Conservation (phyloP, 1,140 invertebrate genomes). For the Lepidostoma basale region DNA sequence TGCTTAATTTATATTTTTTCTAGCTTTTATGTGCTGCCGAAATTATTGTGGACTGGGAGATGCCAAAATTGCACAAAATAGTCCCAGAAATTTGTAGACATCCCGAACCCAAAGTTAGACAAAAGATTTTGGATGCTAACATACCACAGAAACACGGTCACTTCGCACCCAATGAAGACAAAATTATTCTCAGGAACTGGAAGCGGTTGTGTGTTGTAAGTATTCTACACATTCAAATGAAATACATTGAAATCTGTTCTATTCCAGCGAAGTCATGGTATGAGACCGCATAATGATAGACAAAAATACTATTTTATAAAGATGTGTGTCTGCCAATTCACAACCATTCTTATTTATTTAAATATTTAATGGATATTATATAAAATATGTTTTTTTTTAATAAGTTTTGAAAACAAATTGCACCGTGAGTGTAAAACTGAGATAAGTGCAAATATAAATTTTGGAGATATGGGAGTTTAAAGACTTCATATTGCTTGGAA, state of each 20-base stretch:
- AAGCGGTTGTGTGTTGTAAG: constrained; percentile 19
- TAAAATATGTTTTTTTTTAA: background rate
- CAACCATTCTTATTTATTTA: background rate
- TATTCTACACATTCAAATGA: background rate
- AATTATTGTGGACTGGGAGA: constrained; percentile 14
- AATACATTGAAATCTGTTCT: background rate
- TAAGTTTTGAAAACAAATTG: background rate
- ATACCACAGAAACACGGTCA: constrained; percentile 21
- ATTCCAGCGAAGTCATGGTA: background rate
- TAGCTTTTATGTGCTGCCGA: background rate
- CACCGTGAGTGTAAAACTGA: no score
- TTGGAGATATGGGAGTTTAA: no score
- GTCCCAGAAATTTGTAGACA: background rate
- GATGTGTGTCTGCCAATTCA: background rate
- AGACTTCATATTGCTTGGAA: no score
- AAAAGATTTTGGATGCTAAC: constrained; percentile 18
- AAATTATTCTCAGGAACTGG: constrained; percentile 36
- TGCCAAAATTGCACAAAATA: constrained; percentile 30
- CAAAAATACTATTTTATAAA: no score
- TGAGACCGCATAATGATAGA: no score
- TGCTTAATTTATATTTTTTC: no score
- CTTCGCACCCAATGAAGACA: constrained; percentile 35
- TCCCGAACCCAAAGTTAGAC: constrained; percentile 11
- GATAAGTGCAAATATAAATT: no score
- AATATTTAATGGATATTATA: background rate